Evolutionary conservation across 2,797 vertebrate genomes (phyloP).

Genomic region (Danio aesculapii): DNA sequence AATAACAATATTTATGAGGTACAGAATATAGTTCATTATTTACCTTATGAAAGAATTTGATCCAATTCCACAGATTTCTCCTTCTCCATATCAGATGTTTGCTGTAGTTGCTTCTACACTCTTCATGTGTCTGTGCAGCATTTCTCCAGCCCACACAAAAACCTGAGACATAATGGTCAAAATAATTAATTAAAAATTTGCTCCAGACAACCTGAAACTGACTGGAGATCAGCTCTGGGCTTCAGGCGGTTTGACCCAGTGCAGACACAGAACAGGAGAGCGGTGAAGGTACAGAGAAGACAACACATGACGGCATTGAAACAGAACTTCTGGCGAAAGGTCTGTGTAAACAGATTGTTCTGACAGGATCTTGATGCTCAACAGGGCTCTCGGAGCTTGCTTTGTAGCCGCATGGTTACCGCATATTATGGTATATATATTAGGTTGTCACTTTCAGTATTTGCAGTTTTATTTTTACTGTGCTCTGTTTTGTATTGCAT

Average conservation of each 20-base stretch:
- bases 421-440: constrained; percentile 30
- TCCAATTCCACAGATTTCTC: constrained; percentile 32
- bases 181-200: not conserved
- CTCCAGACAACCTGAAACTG: not conserved
- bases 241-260: constrained; percentile 44
- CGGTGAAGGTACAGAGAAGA: constrained; percentile 55
- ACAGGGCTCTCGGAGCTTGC: constrained; percentile 48
- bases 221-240: constrained; percentile 37
- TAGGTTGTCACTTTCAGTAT: constrained; percentile 10
- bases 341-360: constrained; percentile 59
- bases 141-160: constrained; percentile 16
- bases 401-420: constrained; percentile 11
- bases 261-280: constrained; percentile 56
- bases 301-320: constrained; percentile 64
- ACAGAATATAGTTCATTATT: not conserved
- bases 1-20: not conserved
- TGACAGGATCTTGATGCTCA: constrained; percentile 56
- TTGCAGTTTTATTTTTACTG: not conserved
- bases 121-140: not conserved
- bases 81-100: constrained; percentile 37
- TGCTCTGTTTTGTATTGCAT: not conserved
- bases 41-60: constrained; percentile 43
- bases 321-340: constrained; percentile 49
- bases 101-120: not conserved
- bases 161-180: constrained; percentile 32